Conservation (phyloP, 2,113 vertebrate genomes). For the Chaetodon auriga region DNA sequence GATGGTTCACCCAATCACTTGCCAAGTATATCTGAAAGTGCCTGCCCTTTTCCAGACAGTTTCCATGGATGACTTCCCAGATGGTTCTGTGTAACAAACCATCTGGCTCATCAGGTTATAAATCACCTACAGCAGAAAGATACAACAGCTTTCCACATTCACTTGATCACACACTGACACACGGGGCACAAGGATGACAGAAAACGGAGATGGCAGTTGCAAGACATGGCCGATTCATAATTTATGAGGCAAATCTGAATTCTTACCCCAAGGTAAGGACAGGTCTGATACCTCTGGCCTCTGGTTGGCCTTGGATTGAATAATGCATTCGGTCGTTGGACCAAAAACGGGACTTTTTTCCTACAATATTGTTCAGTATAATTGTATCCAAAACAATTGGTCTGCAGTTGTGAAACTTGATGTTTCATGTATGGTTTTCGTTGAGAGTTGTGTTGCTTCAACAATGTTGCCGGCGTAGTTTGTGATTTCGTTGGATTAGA, state of each 20-base stretch:
- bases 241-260: slow-evolving; percentile 6
- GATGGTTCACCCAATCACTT: too few species aligned
- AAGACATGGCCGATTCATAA: neutral
- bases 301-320: neutral
- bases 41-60: too few species aligned
- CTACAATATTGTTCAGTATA: neutral
- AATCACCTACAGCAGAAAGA: neutral
- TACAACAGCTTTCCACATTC: neutral
- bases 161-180: neutral
- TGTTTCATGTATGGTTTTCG: neutral
- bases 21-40: too few species aligned
- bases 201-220: neutral
- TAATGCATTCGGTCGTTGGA: slow-evolving; percentile 2
- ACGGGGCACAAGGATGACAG: neutral
- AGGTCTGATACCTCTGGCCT: slow-evolving; percentile 12
- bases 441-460: neutral
- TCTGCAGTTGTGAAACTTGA: neutral
- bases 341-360: neutral
- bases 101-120: too few species aligned
- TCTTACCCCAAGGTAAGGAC: neutral
- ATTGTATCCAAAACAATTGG: neutral
- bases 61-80: too few species aligned
- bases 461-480: neutral
- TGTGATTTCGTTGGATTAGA: neutral
- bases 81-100: too few species aligned